Conservation (phyloP, 1,140 invertebrate species). For the Pantala flavescens region DNA sequence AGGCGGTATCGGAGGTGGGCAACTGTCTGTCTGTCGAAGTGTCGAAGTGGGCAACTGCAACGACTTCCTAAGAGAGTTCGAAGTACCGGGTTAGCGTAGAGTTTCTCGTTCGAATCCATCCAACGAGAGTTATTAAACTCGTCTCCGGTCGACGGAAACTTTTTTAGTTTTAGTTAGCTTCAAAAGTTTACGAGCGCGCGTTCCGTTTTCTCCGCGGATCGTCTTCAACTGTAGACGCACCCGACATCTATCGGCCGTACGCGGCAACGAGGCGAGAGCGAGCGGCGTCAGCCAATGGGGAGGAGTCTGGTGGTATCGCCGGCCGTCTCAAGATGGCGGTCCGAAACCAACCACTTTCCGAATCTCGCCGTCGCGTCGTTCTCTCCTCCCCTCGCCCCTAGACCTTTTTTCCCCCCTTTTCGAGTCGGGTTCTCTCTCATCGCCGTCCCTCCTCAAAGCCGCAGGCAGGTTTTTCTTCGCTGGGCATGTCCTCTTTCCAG, state of each 20-base stretch:
- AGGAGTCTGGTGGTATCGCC: neutral
- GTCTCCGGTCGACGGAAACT: no score
- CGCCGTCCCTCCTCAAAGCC: neutral
- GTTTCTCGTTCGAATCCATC: no score
- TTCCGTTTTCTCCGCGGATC: no score
- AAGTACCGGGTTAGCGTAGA: no score
- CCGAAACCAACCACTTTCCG: conserved; percentile 7
- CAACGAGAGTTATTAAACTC: no score
- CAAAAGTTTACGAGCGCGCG: no score
- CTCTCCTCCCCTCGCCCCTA: neutral
- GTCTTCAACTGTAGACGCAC: neutral
- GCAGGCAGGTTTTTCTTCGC: conserved; percentile 4
- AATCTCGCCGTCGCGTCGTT: neutral
- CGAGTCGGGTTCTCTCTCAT: neutral
- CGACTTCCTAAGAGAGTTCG: no score
- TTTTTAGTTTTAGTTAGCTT: no score
- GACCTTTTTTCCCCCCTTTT: neutral
- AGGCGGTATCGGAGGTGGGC: no score
- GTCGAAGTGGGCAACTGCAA: no score
- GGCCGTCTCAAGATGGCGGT: neutral
- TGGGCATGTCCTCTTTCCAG: neutral
- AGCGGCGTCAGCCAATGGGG: neutral
- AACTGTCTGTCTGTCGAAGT: no score
- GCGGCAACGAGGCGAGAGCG: neutral
- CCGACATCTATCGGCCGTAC: neutral